Percentiles rank a stretch among this genome's conserved stretches.
These are phyloP conservation scores for Pollenia angustigena DNA, from an alignment of 2,888 invertebrate genomes.

Conservation along the genomic window DNA sequence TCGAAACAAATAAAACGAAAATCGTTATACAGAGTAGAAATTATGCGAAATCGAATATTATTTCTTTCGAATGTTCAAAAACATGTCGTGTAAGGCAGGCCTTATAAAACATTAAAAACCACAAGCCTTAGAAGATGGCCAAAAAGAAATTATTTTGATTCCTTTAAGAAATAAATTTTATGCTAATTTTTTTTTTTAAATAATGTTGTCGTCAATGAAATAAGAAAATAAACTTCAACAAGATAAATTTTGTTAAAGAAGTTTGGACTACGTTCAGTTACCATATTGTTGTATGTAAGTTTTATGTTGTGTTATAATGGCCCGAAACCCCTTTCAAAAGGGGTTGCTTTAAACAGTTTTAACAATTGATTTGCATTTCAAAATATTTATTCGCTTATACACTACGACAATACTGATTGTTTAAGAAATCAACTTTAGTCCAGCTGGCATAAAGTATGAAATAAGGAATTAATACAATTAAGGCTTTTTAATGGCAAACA, in stretches of 20 bases:
- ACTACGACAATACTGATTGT: conserved; percentile 45
- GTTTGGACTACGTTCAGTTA: conserved; percentile 10
- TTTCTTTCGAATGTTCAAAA: too few species aligned
- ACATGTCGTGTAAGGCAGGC: too few species aligned
- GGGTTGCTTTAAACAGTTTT: conserved; percentile 50
- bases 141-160: conserved; percentile 43
- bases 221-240: conserved; percentile 31
- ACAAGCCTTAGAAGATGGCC: conserved; percentile 47
- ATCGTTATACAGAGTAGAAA: too few species aligned
- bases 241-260: conserved; percentile 40
- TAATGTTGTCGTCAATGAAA: conserved; percentile 3
- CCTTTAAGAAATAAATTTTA: conserved; percentile 55
- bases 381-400: conserved; percentile 63
- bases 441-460: conserved; percentile 14
- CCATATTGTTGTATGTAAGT: not conserved
- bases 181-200: conserved; percentile 49
- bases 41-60: too few species aligned
- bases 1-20: too few species aligned
- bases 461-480: conserved; percentile 65
- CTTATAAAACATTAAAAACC: conserved; percentile 56
- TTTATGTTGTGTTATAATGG: not conserved
- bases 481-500: conserved; percentile 59
- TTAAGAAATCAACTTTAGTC: conserved; percentile 24
- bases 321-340: conserved; percentile 4
- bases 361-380: conserved; percentile 75